A percentile compares a stretch with the other conserved stretches of the same genome.
phyloP scores from a whole-genome alignment of 2,797 vertebrate genomes.

The Myotis planiceps region DNA sequence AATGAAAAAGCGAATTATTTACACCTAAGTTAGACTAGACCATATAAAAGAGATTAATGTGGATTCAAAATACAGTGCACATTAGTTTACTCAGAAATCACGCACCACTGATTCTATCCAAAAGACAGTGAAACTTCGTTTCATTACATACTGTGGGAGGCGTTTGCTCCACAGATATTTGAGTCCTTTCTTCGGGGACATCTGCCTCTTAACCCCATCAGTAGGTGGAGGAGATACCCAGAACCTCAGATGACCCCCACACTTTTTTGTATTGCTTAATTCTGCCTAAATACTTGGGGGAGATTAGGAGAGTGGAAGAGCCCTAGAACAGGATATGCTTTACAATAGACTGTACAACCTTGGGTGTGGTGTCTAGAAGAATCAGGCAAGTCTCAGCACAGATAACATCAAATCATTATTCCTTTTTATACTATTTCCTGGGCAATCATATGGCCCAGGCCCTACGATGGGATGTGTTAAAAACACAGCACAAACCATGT shows the following conservation, averaged over 20 bases:
- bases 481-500: background rate
- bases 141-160: background rate
- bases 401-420: background rate
- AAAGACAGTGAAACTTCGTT: background rate
- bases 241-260: background rate
- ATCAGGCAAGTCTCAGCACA: background rate
- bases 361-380: background rate
- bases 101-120: background rate
- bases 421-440: background rate
- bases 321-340: background rate
- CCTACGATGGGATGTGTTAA: background rate
- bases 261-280: background rate
- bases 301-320: background rate
- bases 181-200: background rate
- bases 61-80: conserved; percentile 30
- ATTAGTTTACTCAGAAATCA: conserved; percentile 32
- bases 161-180: conserved; percentile 10
- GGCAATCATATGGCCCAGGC: background rate
- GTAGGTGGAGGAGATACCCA: background rate
- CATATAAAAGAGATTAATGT: conserved; percentile 27
- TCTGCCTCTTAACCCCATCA: background rate
- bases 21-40: conserved; percentile 18
- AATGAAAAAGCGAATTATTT: conserved; percentile 53
- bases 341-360: background rate
- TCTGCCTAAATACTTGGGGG: background rate